phyloP scores from a whole-genome alignment of 2,113 vertebrate genomes.

The Ranitomeya variabilis region DNA sequence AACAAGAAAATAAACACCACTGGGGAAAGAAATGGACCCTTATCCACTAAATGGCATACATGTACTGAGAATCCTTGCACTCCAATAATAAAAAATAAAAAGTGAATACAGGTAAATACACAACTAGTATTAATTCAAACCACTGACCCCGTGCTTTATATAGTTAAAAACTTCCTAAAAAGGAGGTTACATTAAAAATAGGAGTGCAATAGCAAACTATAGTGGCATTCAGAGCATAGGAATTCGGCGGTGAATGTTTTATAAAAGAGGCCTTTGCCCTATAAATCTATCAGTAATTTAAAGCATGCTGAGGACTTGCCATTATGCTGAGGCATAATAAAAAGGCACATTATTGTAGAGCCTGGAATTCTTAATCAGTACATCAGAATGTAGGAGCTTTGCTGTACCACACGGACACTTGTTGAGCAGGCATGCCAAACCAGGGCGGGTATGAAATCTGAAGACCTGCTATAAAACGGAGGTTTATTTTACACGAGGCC shows the following conservation, averaged over 20 bases:
- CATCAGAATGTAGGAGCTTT: not conserved
- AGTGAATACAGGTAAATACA: too few species aligned
- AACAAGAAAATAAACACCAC: too few species aligned
- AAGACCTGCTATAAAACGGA: conserved; percentile 10
- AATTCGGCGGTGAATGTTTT: conserved; percentile 23
- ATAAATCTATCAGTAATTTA: conserved; percentile 40
- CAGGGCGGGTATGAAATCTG: not conserved
- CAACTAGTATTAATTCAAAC: too few species aligned
- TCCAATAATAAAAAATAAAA: too few species aligned
- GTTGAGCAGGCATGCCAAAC: not conserved
- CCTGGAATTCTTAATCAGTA: not conserved
- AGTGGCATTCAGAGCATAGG: conserved; percentile 34
- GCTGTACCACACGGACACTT: not conserved
- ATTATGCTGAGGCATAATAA: not conserved
- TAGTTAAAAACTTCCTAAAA: not conserved
- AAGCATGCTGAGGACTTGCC: not conserved
- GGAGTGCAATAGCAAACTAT: not conserved
- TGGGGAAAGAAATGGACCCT: too few species aligned
- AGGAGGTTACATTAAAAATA: not conserved
- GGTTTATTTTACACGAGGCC: conserved; percentile 31
- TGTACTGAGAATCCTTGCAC: too few species aligned
- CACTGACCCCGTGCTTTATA: not conserved
- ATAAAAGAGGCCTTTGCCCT: not conserved
- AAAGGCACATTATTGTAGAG: not conserved
- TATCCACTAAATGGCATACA: too few species aligned